Evolutionary conservation across 1,140 invertebrate species (phyloP).

Genomic region (Diuraphis noxia): DNA sequence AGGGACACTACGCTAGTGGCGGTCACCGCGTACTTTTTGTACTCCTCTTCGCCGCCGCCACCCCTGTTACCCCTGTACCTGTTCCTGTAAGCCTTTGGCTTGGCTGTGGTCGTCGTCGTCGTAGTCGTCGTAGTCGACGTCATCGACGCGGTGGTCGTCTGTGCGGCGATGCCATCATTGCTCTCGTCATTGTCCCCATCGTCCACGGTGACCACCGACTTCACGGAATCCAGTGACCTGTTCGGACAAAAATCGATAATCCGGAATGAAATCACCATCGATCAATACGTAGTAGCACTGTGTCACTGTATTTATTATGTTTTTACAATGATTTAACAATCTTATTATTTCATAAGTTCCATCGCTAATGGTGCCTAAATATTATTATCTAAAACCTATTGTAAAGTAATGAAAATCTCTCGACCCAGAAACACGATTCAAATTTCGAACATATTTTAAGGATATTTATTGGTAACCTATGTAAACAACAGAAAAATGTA

Average conservation of each 20-base stretch:
- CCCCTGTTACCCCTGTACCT: background rate
- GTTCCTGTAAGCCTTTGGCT: background rate
- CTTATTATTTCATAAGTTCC: too few relatives aligned
- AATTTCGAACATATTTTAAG: background rate
- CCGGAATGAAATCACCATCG: background rate
- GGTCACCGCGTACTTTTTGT: slow-evolving; percentile 19
- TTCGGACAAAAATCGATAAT: background rate
- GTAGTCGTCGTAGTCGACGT: background rate
- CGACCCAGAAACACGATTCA: background rate
- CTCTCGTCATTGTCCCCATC: slow-evolving; percentile 41
- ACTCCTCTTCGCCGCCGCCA: background rate
- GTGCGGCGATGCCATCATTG: background rate
- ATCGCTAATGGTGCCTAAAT: too few relatives aligned
- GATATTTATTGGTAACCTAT: too few relatives aligned
- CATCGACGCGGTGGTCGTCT: background rate
- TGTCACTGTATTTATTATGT: too few relatives aligned
- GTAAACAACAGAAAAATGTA: background rate
- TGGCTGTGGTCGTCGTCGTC: background rate
- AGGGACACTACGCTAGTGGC: slow-evolving; percentile 8
- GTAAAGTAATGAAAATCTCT: background rate
- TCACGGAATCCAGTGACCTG: background rate
- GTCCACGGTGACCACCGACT: background rate
- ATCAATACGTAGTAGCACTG: too few relatives aligned
- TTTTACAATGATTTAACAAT: too few relatives aligned
- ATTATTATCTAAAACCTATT: background rate